phyloP scores from a whole-genome alignment of 2,888 invertebrate genomes.

The Cheilosia urbana region DNA sequence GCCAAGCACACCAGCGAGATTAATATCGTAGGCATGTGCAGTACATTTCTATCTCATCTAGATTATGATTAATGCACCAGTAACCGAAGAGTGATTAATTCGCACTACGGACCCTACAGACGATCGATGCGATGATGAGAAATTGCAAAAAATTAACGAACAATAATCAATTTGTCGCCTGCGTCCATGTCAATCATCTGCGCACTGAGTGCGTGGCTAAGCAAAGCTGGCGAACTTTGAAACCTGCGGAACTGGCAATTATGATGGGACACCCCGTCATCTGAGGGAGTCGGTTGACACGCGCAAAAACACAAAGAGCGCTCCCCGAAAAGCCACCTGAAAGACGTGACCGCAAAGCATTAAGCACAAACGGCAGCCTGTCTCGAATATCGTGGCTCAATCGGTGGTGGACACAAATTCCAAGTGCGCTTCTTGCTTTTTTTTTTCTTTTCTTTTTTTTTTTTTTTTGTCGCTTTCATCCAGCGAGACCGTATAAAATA shows the following conservation, averaged over 20 bases:
- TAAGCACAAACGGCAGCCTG: conserved; percentile 67
- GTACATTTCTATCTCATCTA: conserved; percentile 17
- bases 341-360: conserved; percentile 73
- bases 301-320: conserved; percentile 18
- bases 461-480: not conserved
- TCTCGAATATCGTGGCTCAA: conserved; percentile 39
- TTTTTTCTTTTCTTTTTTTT: too few relatives aligned
- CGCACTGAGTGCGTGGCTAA: not conserved
- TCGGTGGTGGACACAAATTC: conserved; percentile 37
- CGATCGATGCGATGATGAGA: conserved; percentile 37
- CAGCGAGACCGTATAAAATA: conserved; percentile 24
- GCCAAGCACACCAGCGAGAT: conserved; percentile 26
- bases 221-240: conserved; percentile 13
- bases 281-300: conserved; percentile 26
- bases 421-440: conserved; percentile 6
- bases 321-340: conserved; percentile 67
- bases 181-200: conserved; percentile 50
- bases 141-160: conserved; percentile 53
- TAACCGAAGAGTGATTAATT: conserved; percentile 48
- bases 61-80: conserved; percentile 50
- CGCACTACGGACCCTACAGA: not conserved
- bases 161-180: conserved; percentile 63
- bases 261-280: conserved; percentile 36
- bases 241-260: conserved; percentile 30
- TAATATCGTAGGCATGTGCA: conserved; percentile 57